phyloP scores from a whole-genome alignment of 37 sponge, comb jelly and placozoan genomes.

The Haliclona indistincta region DNA sequence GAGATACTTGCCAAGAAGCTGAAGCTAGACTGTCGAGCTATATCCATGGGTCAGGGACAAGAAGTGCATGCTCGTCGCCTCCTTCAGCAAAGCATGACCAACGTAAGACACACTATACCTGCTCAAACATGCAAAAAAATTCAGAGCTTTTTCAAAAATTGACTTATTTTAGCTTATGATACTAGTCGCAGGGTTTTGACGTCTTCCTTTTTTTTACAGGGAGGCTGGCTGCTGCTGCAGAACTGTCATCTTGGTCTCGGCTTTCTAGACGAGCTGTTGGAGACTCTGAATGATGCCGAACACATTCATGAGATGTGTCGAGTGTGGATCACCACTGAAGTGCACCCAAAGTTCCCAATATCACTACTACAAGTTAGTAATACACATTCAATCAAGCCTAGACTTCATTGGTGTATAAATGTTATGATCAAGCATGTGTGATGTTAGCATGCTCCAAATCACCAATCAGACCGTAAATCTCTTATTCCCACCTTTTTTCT shows the following conservation, averaged over 20 bases:
- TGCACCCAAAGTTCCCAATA: conserved; percentile 95
- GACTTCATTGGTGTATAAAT: too few relatives aligned
- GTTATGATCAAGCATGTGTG: background rate
- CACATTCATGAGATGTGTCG: conserved; percentile 76
- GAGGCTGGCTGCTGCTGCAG: conserved; percentile 95
- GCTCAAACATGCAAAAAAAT: background rate
- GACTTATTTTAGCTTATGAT: background rate
- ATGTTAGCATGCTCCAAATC: background rate
- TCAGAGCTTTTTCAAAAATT: background rate
- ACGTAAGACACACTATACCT: conserved; percentile 34
- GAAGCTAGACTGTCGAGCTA: conserved; percentile 81
- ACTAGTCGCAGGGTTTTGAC: background rate
- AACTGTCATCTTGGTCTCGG: conserved; percentile 96
- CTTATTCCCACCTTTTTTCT: background rate
- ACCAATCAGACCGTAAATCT: too few relatives aligned
- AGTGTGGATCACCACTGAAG: conserved; percentile 97
- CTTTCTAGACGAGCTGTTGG: conserved; percentile 94
- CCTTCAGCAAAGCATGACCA: conserved; percentile 83
- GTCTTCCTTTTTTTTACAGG: conserved; percentile 31
- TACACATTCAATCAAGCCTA: conserved; percentile 4
- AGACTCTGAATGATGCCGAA: conserved; percentile 78
- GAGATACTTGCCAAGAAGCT: conserved; percentile 95
- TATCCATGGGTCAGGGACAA: conserved; percentile 99
- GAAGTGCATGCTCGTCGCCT: conserved; percentile 94
- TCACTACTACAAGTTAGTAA: conserved; percentile 78